Evolutionary conservation across 1,140 invertebrate species (phyloP).

Genomic region (Tyrophagus putrescentiae): DNA sequence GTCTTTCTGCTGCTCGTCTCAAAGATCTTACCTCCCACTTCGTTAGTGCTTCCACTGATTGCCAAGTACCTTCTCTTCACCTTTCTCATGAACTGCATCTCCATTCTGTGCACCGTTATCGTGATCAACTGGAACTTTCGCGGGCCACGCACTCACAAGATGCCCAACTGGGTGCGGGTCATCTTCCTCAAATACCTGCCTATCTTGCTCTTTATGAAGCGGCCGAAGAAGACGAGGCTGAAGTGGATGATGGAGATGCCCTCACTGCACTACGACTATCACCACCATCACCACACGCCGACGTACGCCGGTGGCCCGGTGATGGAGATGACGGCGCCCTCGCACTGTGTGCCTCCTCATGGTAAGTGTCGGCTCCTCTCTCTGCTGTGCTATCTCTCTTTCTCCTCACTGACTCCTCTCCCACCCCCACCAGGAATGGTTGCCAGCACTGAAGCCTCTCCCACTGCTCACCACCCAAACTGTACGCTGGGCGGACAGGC

Average conservation of each 20-base stretch:
- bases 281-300: slow-evolving; percentile 42
- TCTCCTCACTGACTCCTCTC: background rate
- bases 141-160: slow-evolving; percentile 68
- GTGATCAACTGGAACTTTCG: slow-evolving; percentile 99
- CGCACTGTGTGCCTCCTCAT: background rate
- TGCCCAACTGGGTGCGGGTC: slow-evolving; percentile 84
- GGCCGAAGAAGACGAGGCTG: slow-evolving; percentile 74
- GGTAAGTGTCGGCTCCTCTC: background rate
- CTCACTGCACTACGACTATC: slow-evolving; percentile 20
- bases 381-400: background rate
- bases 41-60: slow-evolving; percentile 83
- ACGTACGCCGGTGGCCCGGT: slow-evolving; percentile 15
- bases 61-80: slow-evolving; percentile 98
- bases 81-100: slow-evolving; percentile 99
- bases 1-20: slow-evolving; percentile 96
- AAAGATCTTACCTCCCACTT: slow-evolving; percentile 95
- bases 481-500: slow-evolving; percentile 45
- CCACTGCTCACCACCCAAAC: slow-evolving; percentile 61
- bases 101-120: slow-evolving; percentile 93
- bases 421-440: background rate
- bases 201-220: slow-evolving; percentile 63
- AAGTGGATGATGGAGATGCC: slow-evolving; percentile 96
- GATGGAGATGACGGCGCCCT: background rate
- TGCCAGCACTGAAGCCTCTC: background rate
- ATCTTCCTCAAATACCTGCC: slow-evolving; percentile 88